A percentile compares a stretch with the other conserved stretches of the same genome.
phyloP scores from a whole-genome alignment of 1,140 invertebrate species.

The Bombus ignitus region DNA sequence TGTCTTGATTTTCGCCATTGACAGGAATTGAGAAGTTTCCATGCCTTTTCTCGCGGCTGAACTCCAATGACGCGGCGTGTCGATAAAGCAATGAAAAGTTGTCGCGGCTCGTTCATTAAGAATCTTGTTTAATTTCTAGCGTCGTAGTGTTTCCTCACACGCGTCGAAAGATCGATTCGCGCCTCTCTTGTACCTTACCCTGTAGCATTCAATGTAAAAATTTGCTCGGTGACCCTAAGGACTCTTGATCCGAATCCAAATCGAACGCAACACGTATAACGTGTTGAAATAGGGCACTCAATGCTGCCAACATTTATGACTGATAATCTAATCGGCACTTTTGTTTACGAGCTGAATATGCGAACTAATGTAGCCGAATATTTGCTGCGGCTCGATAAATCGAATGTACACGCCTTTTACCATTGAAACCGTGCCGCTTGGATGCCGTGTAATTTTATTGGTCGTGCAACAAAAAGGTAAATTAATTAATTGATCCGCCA shows the following conservation, averaged over 20 bases:
- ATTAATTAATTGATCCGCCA: neutral
- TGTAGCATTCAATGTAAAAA: too few relatives aligned
- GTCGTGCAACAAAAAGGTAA: neutral
- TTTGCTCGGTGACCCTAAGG: neutral
- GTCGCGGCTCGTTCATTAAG: neutral
- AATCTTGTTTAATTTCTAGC: neutral
- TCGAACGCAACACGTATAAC: conserved; percentile 15
- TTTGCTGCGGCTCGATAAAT: conserved; percentile 9
- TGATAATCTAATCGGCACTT: neutral
- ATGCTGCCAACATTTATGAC: neutral
- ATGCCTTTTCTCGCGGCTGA: neutral
- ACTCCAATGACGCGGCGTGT: neutral
- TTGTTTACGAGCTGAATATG: conserved; percentile 15
- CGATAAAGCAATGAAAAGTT: neutral
- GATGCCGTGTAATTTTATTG: neutral
- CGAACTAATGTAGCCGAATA: conserved; percentile 2
- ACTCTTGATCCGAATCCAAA: neutral
- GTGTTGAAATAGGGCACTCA: neutral
- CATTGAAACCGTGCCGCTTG: too few relatives aligned
- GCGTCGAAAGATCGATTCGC: neutral
- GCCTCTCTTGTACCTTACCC: too few relatives aligned
- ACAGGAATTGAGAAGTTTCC: neutral
- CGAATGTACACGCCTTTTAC: neutral
- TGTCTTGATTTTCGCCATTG: neutral
- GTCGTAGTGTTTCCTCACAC: neutral